Conservation (phyloP, 2,797 vertebrate genomes). For the Myotis vivesi region DNA sequence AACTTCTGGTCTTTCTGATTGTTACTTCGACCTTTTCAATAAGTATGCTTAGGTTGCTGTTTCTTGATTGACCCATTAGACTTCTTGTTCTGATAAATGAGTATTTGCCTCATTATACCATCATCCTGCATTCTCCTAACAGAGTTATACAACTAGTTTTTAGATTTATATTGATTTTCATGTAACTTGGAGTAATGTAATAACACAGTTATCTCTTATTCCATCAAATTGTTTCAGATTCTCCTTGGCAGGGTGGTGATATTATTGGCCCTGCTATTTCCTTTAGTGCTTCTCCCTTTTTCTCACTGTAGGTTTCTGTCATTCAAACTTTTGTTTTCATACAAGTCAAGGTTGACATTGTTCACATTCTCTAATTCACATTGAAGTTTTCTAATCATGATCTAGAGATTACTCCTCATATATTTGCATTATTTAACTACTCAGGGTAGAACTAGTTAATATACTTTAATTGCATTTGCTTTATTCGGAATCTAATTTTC, state of each 20-base stretch:
- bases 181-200: neutral
- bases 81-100: neutral
- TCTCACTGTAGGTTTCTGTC: neutral
- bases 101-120: neutral
- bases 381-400: neutral
- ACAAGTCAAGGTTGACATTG: neutral
- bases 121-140: neutral
- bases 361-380: neutral
- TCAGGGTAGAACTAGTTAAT: neutral
- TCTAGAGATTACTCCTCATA: neutral
- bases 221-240: neutral
- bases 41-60: neutral
- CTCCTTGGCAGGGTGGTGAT: neutral
- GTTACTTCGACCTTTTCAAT: neutral
- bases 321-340: neutral
- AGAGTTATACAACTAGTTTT: neutral
- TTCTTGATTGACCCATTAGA: neutral
- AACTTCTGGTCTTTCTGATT: neutral
- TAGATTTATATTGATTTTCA: neutral
- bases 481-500: neutral
- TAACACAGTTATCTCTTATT: neutral
- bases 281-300: neutral
- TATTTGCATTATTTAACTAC: neutral
- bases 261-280: neutral
- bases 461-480: neutral